Conservation (phyloP, 2,888 invertebrate species). For the Papilio elwesi region DNA sequence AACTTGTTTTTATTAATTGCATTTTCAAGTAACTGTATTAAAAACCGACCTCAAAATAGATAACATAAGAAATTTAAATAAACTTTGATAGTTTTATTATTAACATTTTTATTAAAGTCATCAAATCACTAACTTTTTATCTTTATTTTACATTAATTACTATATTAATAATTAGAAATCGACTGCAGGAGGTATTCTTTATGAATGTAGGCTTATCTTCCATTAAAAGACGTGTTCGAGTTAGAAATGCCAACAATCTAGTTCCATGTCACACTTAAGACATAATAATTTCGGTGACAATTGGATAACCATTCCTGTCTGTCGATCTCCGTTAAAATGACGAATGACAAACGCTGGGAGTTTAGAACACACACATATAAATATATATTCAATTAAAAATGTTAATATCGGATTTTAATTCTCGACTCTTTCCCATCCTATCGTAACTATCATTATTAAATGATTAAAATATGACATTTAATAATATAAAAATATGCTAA, state of each 20-base stretch:
- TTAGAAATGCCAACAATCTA: background rate
- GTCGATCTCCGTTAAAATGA: background rate
- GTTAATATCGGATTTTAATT: too few species aligned
- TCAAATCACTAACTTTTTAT: too few species aligned
- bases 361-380: too few species aligned
- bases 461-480: too few species aligned
- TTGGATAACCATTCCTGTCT: background rate
- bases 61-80: background rate
- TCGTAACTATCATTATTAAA: too few species aligned
- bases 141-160: too few species aligned
- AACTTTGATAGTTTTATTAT: too few species aligned
- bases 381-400: too few species aligned
- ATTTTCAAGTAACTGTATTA: background rate
- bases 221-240: background rate
- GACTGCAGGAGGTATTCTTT: background rate
- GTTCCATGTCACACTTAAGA: background rate
- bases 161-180: background rate
- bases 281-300: background rate
- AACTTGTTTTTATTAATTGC: background rate
- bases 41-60: background rate
- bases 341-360: too few species aligned
- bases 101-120: too few species aligned
- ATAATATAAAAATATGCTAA: too few species aligned
- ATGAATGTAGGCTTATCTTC: background rate
- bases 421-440: too few species aligned